Base-by-base conservation (phyloP, 2,888 invertebrate genomes). In the Tryphoninae sp. region DNA sequence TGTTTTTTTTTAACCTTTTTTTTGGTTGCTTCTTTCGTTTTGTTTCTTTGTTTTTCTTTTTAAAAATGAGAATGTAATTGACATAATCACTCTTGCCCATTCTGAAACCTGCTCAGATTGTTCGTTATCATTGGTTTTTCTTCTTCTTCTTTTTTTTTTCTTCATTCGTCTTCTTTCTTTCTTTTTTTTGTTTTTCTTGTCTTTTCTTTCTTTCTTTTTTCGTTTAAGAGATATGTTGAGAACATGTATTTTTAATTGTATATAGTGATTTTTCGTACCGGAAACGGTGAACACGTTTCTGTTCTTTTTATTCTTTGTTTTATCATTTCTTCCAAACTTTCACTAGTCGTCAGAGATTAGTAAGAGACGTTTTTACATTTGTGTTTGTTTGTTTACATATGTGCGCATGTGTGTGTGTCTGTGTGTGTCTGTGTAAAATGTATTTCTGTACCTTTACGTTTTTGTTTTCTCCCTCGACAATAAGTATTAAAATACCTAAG, bases 21-120 rank as follows among this genome's bases (percentile, higher is more conserved):
- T 79, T 75, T 51, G n/a, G n/a, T 67, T 78, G 62, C 23, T 51
- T 68, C 42, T 68, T 84, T 77, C 23, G 13, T 65, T 75, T 74
- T 53, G 49, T 69, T 82, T 81, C 68, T 13, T 59, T 80, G 19
- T 45, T 68, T 65, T 69, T 53, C 61, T 75, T 69, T 19, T 67
- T 83, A 83, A 79, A 67, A 79, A 84, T 85, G 83, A 89, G 84
- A 89, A 89, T 86, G 86, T 89, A 90, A 90, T 90, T 90, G 90
- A 90, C 90, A 86, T 89, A 88, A 89, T 88, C 85, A 87, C 88
- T 72, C 88, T 87, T 89, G 89, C 85, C 87, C 87, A 87, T 89
- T 90, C 90, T 90, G 90, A 90, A 89, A 88, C 90, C 89, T 89
- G 90, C 89, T 90, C 90, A 90, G 90, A 90, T 85, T 84, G 76